Evolutionary conservation across 1,140 invertebrate species (phyloP).

Genomic region (Triops longicaudatus): DNA sequence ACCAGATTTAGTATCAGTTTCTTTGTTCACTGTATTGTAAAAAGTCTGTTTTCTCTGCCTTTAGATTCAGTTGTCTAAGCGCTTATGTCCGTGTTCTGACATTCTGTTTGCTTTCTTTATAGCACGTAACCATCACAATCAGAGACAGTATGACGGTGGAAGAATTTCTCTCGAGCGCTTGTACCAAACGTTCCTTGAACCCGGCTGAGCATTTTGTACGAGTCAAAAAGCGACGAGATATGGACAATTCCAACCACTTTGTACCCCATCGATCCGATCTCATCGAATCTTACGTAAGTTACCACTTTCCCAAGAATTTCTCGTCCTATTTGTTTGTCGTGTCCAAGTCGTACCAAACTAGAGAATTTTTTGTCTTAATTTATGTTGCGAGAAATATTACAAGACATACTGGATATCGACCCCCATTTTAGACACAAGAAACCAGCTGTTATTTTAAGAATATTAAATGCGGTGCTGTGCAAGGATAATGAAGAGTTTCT

Average conservation of each 20-base stretch:
- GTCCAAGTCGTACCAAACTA: no score
- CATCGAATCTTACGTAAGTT: slow-evolving; percentile 90
- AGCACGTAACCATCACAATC: slow-evolving; percentile 71
- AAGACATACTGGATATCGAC: no score
- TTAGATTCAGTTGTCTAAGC: neutral
- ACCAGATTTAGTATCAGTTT: no score
- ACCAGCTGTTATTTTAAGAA: no score
- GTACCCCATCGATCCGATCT: slow-evolving; percentile 83
- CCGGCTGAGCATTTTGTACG: slow-evolving; percentile 91
- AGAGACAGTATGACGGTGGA: slow-evolving; percentile 88
- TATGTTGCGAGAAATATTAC: no score
- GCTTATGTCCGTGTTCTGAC: neutral
- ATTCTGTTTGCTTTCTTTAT: slow-evolving; percentile 36
- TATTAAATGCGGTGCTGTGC: no score
- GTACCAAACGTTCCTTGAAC: slow-evolving; percentile 79
- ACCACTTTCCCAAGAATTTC: neutral
- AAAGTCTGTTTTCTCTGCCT: no score
- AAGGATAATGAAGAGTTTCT: no score
- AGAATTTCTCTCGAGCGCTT: slow-evolving; percentile 85
- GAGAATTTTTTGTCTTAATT: no score
- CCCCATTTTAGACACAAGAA: no score
- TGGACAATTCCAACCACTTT: slow-evolving; percentile 92
- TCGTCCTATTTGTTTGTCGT: neutral
- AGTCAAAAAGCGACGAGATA: slow-evolving; percentile 85
- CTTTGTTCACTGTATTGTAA: no score